Evolutionary conservation across 2,797 vertebrate species (phyloP).

Genomic region (Lutjanus argentimaculatus): DNA sequence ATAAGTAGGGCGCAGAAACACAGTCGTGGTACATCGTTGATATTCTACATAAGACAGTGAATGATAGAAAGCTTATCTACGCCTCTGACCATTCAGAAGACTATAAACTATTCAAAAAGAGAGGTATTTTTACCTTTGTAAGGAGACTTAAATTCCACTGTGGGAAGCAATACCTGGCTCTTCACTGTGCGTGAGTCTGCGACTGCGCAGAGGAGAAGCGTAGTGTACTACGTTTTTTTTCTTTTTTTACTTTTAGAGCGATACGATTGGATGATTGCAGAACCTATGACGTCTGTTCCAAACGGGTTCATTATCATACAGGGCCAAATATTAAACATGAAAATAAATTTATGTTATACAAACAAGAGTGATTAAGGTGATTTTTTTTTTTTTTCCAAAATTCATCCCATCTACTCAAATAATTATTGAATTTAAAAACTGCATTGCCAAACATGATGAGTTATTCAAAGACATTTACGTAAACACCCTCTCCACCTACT

Average conservation of each 20-base stretch:
- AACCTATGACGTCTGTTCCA: constrained; percentile 18
- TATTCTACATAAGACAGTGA: not conserved
- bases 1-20: constrained; percentile 13
- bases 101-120: not conserved
- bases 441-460: too few species aligned
- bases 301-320: not conserved
- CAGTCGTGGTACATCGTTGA: rapidly evolving
- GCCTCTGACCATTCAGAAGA: not conserved
- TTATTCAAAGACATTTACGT: too few species aligned
- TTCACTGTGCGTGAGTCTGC: constrained; percentile 66
- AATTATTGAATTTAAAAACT: too few species aligned
- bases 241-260: not conserved
- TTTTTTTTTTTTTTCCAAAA: too few species aligned
- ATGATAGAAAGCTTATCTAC: not conserved
- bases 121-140: constrained; percentile 69
- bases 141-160: constrained; percentile 62
- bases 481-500: too few species aligned
- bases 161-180: constrained; percentile 50
- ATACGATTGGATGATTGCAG: constrained; percentile 53
- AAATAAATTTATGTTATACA: too few species aligned
- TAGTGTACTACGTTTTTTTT: constrained; percentile 12
- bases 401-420: too few species aligned
- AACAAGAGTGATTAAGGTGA: too few species aligned
- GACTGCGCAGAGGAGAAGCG: constrained; percentile 65
- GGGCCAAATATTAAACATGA: too few species aligned